Base-by-base conservation (phyloP, 64 coral and sea anemone genomes). In the Acropora tenuis region DNA sequence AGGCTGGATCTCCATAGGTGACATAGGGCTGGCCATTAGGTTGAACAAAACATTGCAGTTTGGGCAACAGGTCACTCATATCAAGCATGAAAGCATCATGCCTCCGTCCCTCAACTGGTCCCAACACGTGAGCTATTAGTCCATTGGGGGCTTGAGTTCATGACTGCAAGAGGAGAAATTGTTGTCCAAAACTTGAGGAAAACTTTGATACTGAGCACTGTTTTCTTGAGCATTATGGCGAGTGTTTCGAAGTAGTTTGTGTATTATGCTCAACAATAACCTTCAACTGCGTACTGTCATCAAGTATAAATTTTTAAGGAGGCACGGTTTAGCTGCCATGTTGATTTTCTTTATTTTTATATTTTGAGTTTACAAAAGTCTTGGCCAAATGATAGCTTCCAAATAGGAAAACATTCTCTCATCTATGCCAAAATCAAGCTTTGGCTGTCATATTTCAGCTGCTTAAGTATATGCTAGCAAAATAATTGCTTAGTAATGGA, bases 41-140 rank as follows among this genome's bases (percentile, higher is more conserved):
- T 83, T 58, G 49, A 20, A 40, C 41, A 61, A 83, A 61, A 41
- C 80, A 16, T 58, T 61, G 49, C n/a, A 83, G 57, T 66, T 83
- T 58, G 20, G 49, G 49, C 18, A 61, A 42, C 40, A 87, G 84
- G 47, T 47, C 84, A 87, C 84, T 87, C 17, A 47, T 41, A 71
- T 41, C 69, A 50, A 69, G 59, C 69, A 87, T 87, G 46, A 71
- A 87, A 12, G 61, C 65, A 87, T 87, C 84, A 50, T 87, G 84
- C 84, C 84, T 40, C 67, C 43, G n/a, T 87, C 41, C 84, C 80
- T 83, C 80, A 60, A 83, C 61, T 40, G 49, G 80, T 20, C 80
- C 80, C 59, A 59, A 83, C 80, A 67, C 61, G 80, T 47, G 82
- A n/a, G n/a, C n/a, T n/a, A n/a, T n/a, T n/a, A n/a, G n/a, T n/a